Conservation (phyloP, 1,140 invertebrate genomes). For the Caenorhabditis tropicalis region DNA sequence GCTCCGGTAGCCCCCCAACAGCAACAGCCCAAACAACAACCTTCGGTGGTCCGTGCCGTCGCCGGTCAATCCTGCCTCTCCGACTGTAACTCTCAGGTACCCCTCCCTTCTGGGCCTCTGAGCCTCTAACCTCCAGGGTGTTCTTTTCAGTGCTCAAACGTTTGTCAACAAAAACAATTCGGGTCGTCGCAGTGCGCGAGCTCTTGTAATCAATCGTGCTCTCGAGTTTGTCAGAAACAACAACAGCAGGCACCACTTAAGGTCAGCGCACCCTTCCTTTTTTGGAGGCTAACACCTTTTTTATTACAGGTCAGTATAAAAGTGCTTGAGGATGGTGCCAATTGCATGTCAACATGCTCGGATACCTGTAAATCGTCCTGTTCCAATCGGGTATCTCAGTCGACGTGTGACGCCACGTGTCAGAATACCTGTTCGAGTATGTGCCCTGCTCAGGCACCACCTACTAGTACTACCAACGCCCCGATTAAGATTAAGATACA, state of each 20-base stretch:
- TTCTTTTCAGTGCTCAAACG: constrained; percentile 37
- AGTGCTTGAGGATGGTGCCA: neutral
- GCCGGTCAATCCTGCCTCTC: constrained; percentile 2
- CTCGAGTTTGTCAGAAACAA: constrained; percentile 40
- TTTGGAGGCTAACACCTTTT: neutral
- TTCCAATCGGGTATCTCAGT: neutral
- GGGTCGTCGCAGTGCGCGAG: constrained; percentile 1
- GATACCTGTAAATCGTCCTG: neutral
- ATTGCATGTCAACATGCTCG: constrained; percentile 24
- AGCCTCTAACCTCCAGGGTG: no score
- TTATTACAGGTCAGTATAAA: constrained; percentile 1
- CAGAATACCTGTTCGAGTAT: neutral
- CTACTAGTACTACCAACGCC: neutral
- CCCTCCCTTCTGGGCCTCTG: no score
- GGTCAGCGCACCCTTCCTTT: no score
- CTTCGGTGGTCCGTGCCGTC: neutral
- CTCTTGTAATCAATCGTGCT: constrained; percentile 46
- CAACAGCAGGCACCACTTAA: constrained; percentile 22
- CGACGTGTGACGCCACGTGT: constrained; percentile 15
- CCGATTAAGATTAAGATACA: constrained; percentile 17
- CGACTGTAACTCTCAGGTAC: constrained; percentile 26
- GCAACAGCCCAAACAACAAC: neutral
- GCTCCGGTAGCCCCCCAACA: neutral
- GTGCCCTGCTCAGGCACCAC: neutral
- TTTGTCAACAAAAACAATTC: constrained; percentile 40